Evolutionary conservation across 1,140 invertebrate genomes (phyloP), one percentile per base, ranked within the genome.

Genomic region (Heliothis virescens): DNA sequence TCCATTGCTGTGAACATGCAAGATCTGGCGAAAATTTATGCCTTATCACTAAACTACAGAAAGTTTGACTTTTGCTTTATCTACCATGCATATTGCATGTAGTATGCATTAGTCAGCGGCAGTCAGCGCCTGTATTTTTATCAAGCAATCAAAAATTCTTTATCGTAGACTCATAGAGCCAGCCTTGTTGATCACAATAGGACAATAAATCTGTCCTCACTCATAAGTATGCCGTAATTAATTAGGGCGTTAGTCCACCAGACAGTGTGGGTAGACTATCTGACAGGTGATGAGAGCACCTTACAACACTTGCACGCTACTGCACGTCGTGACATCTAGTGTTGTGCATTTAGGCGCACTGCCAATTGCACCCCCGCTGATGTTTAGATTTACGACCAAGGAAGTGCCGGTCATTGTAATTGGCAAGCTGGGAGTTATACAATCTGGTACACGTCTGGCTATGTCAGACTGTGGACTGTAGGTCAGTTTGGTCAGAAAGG

Each of bases 281-380:
- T 48, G 63, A 67, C 63, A 67, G 11, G 63, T 48, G 63, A 67
- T 67, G 63, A 67, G 47, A 67, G 63, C 34, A 15, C 21, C 57
- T 18, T 16, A 34, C 63, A 16, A 67, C 63, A 7, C 34, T 41
- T 9, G 5, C 34, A 41, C n/a, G n/a, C n/a, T n/a, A n/a, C n/a
- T n/a, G 34, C 9, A 9, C 21, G 18, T 16, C 62, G 11, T 16
- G 62, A 18, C 63, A 67, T 47, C 63, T 21, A 18, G 63, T 16
- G 15, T 13, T 16, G 12, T 21, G 48, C 29, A 67, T 67, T n/a
- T 48, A 41, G 63, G 63, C 63, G 41, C 15, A 10, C 12, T 67
- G 63, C 63, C 63, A 67, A 67, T 41, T 67, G 63, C 63, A 48
- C 63, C 48, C 47, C 63, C 48, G 34, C 41, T 67, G 63, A 47